These are phyloP conservation scores for Linyphia triangularis DNA, from an alignment of 2,888 invertebrate species.

Conservation along the genomic window DNA sequence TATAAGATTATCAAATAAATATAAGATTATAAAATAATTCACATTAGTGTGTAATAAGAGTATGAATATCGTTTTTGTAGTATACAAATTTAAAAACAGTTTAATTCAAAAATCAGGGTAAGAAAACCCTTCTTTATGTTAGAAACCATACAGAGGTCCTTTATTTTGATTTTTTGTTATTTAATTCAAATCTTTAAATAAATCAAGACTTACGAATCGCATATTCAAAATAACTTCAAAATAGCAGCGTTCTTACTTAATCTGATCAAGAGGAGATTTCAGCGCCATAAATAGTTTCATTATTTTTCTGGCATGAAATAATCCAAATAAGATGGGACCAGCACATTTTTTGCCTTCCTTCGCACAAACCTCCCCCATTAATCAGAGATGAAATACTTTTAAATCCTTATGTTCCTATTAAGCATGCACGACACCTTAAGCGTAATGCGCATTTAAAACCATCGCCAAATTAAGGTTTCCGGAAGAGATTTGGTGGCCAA, in stretches of 20 bases:
- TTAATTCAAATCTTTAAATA: neutral
- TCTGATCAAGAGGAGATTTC: neutral
- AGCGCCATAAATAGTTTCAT: conserved; percentile 4
- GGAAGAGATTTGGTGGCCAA: neutral
- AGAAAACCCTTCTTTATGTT: no score
- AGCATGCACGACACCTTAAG: conserved; percentile 6
- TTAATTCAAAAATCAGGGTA: no score
- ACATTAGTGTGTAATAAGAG: no score
- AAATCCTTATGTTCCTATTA: conserved; percentile 20
- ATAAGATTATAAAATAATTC: no score
- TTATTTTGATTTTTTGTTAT: neutral
- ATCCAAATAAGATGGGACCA: neutral
- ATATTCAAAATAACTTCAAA: neutral
- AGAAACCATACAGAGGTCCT: no score
- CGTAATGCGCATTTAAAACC: conserved; percentile 15
- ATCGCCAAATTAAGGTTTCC: conserved; percentile 3
- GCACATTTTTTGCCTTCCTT: neutral
- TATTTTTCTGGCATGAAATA: conserved; percentile 8
- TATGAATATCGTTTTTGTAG: no score
- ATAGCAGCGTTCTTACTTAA: neutral
- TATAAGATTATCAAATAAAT: no score
- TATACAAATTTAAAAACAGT: no score
- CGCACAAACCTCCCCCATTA: neutral
- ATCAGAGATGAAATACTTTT: conserved; percentile 15
- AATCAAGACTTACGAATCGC: neutral